phyloP scores from a whole-genome alignment of 2,797 vertebrate species.

The Lagodon rhomboides region DNA sequence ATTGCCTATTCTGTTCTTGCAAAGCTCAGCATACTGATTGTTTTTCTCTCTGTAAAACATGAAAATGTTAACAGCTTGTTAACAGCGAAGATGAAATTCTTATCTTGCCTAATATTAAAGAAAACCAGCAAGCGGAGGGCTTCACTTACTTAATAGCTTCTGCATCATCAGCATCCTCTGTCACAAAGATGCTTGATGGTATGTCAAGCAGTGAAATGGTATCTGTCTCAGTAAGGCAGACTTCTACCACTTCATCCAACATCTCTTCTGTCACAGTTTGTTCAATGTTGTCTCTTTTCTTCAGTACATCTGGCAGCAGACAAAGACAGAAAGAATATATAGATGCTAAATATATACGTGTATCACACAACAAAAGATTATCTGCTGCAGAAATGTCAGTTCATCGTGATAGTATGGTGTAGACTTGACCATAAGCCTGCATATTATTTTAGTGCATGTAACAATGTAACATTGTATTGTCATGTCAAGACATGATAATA shows the following conservation, averaged over 20 bases:
- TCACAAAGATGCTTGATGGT: slow-evolving; percentile 72
- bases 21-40: slow-evolving; percentile 81
- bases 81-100: neutral
- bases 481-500: too few species aligned
- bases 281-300: slow-evolving; percentile 65
- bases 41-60: slow-evolving; percentile 83
- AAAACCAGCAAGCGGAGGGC: slow-evolving; percentile 20
- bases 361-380: neutral
- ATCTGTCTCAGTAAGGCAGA: slow-evolving; percentile 86
- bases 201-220: slow-evolving; percentile 87
- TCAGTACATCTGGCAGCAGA: slow-evolving; percentile 75
- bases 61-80: slow-evolving; percentile 13
- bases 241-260: slow-evolving; percentile 78
- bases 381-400: neutral
- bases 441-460: neutral
- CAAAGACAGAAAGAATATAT: neutral
- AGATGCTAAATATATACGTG: neutral
- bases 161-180: slow-evolving; percentile 86
- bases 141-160: slow-evolving; percentile 80
- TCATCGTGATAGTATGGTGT: neutral
- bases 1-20: slow-evolving; percentile 83
- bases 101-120: neutral
- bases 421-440: neutral
- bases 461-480: neutral
- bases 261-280: slow-evolving; percentile 81